Evolutionary conservation across 2,888 invertebrate genomes (phyloP).

Genomic region (Lycia hirtaria): DNA sequence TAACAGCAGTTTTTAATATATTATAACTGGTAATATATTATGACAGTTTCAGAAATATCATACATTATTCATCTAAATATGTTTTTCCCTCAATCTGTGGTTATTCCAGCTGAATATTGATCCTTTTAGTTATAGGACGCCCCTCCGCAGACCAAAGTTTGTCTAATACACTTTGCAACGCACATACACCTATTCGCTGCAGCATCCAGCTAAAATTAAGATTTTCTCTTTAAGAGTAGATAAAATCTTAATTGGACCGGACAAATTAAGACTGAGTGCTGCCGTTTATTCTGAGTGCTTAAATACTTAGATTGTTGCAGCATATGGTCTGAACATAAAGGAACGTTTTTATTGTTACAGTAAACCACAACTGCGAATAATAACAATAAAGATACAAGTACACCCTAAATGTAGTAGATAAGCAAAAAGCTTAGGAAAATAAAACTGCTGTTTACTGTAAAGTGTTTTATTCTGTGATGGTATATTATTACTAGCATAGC

Average conservation of each 20-base stretch:
- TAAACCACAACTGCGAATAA: slow-evolving; percentile 26
- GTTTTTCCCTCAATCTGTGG: neutral
- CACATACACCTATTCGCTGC: slow-evolving; percentile 59
- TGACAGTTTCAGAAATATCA: too few species aligned
- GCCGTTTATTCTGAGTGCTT: slow-evolving; percentile 1
- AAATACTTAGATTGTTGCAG: slow-evolving; percentile 19
- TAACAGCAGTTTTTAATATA: too few species aligned
- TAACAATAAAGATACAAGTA: slow-evolving; percentile 23
- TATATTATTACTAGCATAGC: slow-evolving; percentile 2
- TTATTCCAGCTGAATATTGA: slow-evolving; percentile 46
- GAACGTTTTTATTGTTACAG: slow-evolving; percentile 16
- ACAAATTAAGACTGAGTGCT: slow-evolving; percentile 18
- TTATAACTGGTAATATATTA: too few species aligned
- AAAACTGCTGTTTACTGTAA: slow-evolving; percentile 8
- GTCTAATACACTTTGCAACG: slow-evolving; percentile 68
- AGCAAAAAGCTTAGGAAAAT: slow-evolving; percentile 15
- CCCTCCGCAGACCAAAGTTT: slow-evolving; percentile 59
- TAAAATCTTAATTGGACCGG: slow-evolving; percentile 35
- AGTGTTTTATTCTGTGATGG: slow-evolving; percentile 5
- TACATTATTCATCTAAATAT: too few species aligned
- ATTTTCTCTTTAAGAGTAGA: slow-evolving; percentile 50
- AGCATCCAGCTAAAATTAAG: slow-evolving; percentile 57
- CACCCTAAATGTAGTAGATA: slow-evolving; percentile 17
- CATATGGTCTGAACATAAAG: slow-evolving; percentile 14
- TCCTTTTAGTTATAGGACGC: slow-evolving; percentile 52